These are phyloP conservation scores for Denticeps clupeoides DNA, from an alignment of 2,797 vertebrate genomes.

Conservation along the genomic window DNA sequence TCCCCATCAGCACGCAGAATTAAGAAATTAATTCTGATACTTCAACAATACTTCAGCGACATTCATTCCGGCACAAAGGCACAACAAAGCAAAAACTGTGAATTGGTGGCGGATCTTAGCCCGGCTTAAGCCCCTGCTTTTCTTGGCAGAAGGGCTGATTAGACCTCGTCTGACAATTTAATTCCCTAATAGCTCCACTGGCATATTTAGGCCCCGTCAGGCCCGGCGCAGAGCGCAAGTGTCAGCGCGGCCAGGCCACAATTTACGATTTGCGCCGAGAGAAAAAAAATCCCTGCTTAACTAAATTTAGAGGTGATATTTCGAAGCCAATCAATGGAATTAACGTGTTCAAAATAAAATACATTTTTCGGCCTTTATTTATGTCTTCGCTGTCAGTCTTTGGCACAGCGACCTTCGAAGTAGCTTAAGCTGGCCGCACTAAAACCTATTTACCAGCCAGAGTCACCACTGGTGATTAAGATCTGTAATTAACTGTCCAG, in stretches of 20 bases:
- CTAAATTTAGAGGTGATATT: too few species aligned
- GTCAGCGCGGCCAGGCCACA: slow-evolving; percentile 21
- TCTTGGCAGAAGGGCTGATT: slow-evolving; percentile 22
- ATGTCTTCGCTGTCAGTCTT: too few species aligned
- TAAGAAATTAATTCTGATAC: too few species aligned
- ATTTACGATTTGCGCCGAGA: slow-evolving; percentile 8
- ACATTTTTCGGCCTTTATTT: too few species aligned
- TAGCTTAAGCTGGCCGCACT: slow-evolving; percentile 49
- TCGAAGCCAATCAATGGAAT: too few species aligned
- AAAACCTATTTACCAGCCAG: slow-evolving; percentile 45
- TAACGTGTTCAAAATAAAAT: too few species aligned
- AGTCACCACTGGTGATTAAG: slow-evolving; percentile 18
- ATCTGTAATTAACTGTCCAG: not conserved
- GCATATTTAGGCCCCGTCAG: slow-evolving; percentile 13
- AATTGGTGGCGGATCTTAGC: slow-evolving; percentile 27
- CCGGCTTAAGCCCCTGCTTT: slow-evolving; percentile 29
- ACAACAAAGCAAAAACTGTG: slow-evolving; percentile 10
- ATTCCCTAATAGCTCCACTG: slow-evolving; percentile 24
- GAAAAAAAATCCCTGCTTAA: not conserved
- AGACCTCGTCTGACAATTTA: slow-evolving; percentile 28
- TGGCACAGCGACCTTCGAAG: slow-evolving; percentile 56
- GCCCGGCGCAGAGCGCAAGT: slow-evolving; percentile 3
- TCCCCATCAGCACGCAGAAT: too few species aligned
- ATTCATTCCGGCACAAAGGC: not conserved
- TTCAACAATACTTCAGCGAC: not conserved